A percentile compares a stretch with the other conserved stretches of the same genome.
Conservation (phyloP, 2,888 invertebrate genomes). For the Achlya flavicornis region DNA sequence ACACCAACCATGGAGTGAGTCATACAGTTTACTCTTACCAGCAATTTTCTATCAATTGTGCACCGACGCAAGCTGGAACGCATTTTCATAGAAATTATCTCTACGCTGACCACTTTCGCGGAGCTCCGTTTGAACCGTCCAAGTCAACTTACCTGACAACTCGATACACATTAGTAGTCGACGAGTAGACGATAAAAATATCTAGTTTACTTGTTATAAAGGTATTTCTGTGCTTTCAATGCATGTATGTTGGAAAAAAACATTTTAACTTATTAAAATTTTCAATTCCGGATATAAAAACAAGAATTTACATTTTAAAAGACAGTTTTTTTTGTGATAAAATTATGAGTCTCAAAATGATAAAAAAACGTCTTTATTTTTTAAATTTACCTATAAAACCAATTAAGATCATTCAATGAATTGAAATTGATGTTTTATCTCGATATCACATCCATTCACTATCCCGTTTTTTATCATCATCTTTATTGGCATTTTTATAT, state of each 20-base stretch:
- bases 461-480: neutral
- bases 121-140: conserved; percentile 41
- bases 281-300: neutral
- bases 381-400: no score
- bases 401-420: no score
- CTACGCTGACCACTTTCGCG: conserved; percentile 57
- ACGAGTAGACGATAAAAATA: conserved; percentile 5
- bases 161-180: conserved; percentile 18
- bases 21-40: conserved; percentile 16
- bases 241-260: neutral
- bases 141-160: conserved; percentile 42
- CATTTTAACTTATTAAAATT: neutral
- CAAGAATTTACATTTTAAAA: neutral
- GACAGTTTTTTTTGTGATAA: no score
- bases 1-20: neutral
- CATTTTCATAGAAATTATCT: conserved; percentile 64
- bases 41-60: conserved; percentile 62
- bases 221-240: neutral
- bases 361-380: no score
- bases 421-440: no score
- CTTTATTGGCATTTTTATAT: neutral
- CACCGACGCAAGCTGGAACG: conserved; percentile 31
- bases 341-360: no score
- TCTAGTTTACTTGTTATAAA: neutral
- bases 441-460: no score